A percentile compares a stretch with the other conserved stretches of the same genome.
Conservation (phyloP, 2,797 vertebrate species). For the Phyllotis vaccarum region DNA sequence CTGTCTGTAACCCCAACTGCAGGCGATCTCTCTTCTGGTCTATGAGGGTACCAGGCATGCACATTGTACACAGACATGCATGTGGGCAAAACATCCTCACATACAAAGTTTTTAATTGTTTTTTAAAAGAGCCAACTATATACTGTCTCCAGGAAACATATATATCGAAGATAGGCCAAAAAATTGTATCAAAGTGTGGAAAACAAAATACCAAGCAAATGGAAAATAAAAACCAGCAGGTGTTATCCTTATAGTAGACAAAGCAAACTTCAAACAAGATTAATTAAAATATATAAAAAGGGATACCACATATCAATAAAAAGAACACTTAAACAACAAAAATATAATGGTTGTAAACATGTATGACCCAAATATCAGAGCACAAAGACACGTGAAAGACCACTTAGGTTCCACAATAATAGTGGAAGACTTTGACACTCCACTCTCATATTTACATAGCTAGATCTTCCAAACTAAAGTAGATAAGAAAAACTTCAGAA, state of each 20-base stretch:
- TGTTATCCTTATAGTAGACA: not conserved
- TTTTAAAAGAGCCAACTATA: not conserved
- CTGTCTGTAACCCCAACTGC: not conserved
- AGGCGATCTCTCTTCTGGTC: not conserved
- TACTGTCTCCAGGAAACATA: not conserved
- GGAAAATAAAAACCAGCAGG: not conserved
- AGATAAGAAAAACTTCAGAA: not conserved
- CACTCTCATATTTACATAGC: not conserved
- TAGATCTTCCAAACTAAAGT: not conserved
- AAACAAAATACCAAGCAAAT: not conserved
- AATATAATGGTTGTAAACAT: not conserved
- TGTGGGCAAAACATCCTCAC: not conserved
- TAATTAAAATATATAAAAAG: not conserved
- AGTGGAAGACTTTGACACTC: not conserved
- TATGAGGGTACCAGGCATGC: not conserved
- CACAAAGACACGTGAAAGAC: not conserved
- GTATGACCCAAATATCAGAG: not conserved
- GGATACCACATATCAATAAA: not conserved
- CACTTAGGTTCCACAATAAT: not conserved
- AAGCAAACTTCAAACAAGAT: not conserved
- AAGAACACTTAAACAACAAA: not conserved
- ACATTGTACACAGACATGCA: not conserved
- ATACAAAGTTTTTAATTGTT: not conserved
- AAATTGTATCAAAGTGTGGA: not conserved
- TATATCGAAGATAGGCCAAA: not conserved